Base-by-base conservation (phyloP, 2,113 vertebrate species). In the Oenanthe oenanthe region DNA sequence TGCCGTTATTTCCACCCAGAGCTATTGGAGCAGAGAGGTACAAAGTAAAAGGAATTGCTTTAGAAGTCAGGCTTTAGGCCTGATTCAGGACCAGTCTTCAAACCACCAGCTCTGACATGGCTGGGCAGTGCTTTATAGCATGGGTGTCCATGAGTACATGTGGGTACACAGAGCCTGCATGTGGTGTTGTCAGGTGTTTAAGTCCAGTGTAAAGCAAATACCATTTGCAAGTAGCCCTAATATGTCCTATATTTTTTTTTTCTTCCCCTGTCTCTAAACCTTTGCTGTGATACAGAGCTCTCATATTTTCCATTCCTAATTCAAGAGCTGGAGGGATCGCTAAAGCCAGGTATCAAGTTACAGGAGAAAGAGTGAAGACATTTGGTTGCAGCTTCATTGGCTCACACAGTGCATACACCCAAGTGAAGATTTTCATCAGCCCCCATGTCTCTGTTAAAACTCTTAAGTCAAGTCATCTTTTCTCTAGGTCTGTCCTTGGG, bases 231-330 rank as follows among this genome's bases (percentile, higher is more conserved):
- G 72, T 67, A 84, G 63, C 68, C 36, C 32, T 3, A 6, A 56
- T 60, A 61, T 45, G 67, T 88, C 21, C 21, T 32, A 3, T 28
- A 18, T 36, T 34, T 15, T 25, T 31, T 26, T 15, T 21, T 28
- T 26, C 7, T 3, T 8, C 4, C 10, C n/a, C 17, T 0, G 2
- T 66, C 66, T 87, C 86, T 87, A 66, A 95, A 91, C 89, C 71
- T 95, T 96, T 88, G 67, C 89, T 90, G 63, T 1, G 75, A 90
- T 95, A 56, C 75, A 89, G 67, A 92, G 83, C 77, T 78, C 90
- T 97, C 93, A 96, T 90, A 94, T 95, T 96, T 97, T 96, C 97
- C 95, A 93, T 94, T 96, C 96, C 96, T 94, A 96, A 97, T 94
- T 94, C 92, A 96, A 92, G 88, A 94, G 93, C 95, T 89, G 80